Base-by-base conservation (phyloP, 2,113 vertebrate species). In the Onychorhynchus coronatus region DNA sequence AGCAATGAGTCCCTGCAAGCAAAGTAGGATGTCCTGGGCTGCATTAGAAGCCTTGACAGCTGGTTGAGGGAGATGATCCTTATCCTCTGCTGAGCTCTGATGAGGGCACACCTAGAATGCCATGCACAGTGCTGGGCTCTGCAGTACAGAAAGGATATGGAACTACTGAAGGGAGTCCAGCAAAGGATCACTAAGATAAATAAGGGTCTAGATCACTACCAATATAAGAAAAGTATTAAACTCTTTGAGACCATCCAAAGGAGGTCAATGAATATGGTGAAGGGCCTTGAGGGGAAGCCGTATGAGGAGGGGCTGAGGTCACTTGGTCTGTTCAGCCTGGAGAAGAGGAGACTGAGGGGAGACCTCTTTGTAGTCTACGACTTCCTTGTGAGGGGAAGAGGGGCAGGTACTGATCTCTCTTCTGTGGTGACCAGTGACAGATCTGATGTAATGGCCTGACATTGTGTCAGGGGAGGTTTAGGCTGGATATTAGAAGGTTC, bases 1-100 rank as follows among this genome's bases (percentile, higher is more conserved):
- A 65, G 50, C 11, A 81, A 28, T 10, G 2, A 49, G 12, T 6
- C 4, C 12, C 22, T 80, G n/a, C 18, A 49, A 68, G 35, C 25
- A 89, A 65, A 71, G 22, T 31, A 37, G 5, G 27, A 11, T 22
- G 42, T 28, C 30, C 41, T 33, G 24, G 50, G 18, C 18, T 80
- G 41, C 12, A 13, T 58, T 21, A 87, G 44, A 59, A 89, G 2
- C 4, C 2, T 25, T 66, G 33, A 8, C 46, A 71, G 42, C 14
- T 81, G 27, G 24, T 20, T 0, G 0, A 70, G 50, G 28, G 24
- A 77, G 8, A 11, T 37, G 53, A 68, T 16, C 28, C 9, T 23
- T 86, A 4, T 12, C 6, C 9, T 79, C 33, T 58, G 5, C 55
- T 84, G 41, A 44, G 2, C 11, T 18, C 33, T 73, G 25, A 11